Evolutionary conservation across 2,888 invertebrate species (phyloP).

Genomic region (Hesperia comma): DNA sequence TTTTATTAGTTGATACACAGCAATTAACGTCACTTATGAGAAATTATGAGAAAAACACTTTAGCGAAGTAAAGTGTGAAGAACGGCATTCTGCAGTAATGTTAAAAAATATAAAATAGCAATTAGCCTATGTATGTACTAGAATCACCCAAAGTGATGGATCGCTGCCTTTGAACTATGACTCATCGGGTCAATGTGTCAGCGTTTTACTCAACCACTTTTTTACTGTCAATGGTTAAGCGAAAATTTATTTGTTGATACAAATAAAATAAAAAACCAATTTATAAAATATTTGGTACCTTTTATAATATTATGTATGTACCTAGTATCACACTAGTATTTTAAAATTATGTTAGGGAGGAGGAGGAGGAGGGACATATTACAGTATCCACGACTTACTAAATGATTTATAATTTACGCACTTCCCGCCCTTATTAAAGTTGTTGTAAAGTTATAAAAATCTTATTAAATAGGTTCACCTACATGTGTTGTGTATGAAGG

Average conservation of each 20-base stretch:
- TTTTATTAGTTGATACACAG: too few relatives aligned
- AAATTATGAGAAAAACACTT: neutral
- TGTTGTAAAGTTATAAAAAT: too few relatives aligned
- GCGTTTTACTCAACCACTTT: slow-evolving; percentile 24
- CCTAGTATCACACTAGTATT: too few relatives aligned
- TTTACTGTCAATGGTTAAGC: slow-evolving; percentile 23
- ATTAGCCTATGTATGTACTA: slow-evolving; percentile 25
- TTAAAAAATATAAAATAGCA: slow-evolving; percentile 14
- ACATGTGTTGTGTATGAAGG: too few relatives aligned
- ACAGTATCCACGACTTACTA: neutral
- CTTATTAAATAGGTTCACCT: too few relatives aligned
- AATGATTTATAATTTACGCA: neutral
- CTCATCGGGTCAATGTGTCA: slow-evolving; percentile 38
- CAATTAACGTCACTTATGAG: neutral
- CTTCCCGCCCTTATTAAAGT: too few relatives aligned
- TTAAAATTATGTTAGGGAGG: slow-evolving; percentile 14
- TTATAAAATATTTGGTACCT: slow-evolving; percentile 19
- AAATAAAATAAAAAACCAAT: slow-evolving; percentile 22
- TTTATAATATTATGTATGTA: too few relatives aligned
- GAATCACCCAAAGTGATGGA: slow-evolving; percentile 39
- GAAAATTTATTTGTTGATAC: slow-evolving; percentile 32
- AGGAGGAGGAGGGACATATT: slow-evolving; percentile 1
- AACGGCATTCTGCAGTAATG: neutral
- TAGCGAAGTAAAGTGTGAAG: neutral
- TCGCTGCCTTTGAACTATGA: slow-evolving; percentile 37